Evolutionary conservation across 2,888 invertebrate species (phyloP).

Genomic region (Hypselothyrea guttata): DNA sequence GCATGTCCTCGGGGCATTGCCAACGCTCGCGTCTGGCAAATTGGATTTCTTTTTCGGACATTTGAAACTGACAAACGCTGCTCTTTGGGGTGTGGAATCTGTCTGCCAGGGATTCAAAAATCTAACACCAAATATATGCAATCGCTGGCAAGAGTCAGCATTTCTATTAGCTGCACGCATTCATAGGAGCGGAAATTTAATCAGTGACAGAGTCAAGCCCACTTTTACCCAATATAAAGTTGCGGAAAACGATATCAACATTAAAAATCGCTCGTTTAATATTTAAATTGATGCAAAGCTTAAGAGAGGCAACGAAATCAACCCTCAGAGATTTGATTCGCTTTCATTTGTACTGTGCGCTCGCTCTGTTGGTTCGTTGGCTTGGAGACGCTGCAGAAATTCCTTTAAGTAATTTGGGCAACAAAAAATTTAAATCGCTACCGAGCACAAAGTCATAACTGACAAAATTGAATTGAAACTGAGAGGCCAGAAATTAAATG

Average conservation of each 20-base stretch:
- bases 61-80: conserved; percentile 62
- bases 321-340: conserved; percentile 46
- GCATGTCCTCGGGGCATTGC: conserved; percentile 68
- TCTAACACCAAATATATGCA: conserved; percentile 29
- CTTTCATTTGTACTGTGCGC: conserved; percentile 41
- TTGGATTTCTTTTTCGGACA: conserved; percentile 71
- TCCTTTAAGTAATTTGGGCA: conserved; percentile 1
- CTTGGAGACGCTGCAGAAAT: conserved; percentile 10
- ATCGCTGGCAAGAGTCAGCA: conserved; percentile 1
- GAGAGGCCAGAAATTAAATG: too few relatives aligned
- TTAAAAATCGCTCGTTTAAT: conserved; percentile 61
- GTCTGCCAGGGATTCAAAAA: neutral
- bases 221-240: conserved; percentile 66
- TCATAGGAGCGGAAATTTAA: conserved; percentile 72
- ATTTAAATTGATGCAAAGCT: conserved; percentile 73
- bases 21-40: conserved; percentile 59
- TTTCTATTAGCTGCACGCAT: conserved; percentile 71
- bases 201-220: conserved; percentile 41
- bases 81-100: conserved; percentile 1
- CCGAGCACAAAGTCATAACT: neutral
- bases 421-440: conserved; percentile 13
- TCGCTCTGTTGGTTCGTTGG: conserved; percentile 35
- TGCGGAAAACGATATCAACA: conserved; percentile 56
- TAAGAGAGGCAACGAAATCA: conserved; percentile 56
- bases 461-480: neutral